These are phyloP conservation scores for Saccostrea cuccullata DNA, from an alignment of 1,140 invertebrate genomes.

Conservation along the genomic window DNA sequence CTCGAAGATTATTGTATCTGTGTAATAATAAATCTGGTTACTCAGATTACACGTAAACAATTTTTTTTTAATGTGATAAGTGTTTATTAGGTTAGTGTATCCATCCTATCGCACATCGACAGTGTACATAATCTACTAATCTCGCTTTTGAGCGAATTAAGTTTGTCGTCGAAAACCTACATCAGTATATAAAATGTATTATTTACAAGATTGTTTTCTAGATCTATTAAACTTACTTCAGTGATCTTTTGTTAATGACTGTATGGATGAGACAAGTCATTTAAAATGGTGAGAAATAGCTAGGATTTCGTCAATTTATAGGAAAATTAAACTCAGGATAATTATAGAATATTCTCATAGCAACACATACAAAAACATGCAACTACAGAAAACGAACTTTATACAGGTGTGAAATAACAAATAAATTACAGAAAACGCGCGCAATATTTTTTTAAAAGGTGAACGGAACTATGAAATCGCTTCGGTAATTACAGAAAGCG, in stretches of 20 bases:
- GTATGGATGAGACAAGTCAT: conserved; percentile 37
- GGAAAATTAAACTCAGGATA: conserved; percentile 30
- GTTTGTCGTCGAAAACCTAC: conserved; percentile 25
- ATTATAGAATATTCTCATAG: conserved; percentile 23
- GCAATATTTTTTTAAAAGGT: neutral
- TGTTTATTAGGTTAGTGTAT: conserved; percentile 24
- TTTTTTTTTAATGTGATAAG: conserved; percentile 33
- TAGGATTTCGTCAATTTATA: conserved; percentile 40
- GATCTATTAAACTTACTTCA: conserved; percentile 19
- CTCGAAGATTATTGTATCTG: conserved; percentile 13
- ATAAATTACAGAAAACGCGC: conserved; percentile 11
- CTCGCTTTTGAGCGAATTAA: conserved; percentile 35
- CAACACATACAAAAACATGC: conserved; percentile 21
- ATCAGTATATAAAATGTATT: conserved; percentile 31
- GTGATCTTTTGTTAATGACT: conserved; percentile 39
- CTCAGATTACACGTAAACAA: neutral
- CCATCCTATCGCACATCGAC: conserved; percentile 23
- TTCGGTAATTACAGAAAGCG: conserved; percentile 38
- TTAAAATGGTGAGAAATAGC: conserved; percentile 39
- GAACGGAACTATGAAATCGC: conserved; percentile 4
- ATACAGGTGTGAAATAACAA: neutral
- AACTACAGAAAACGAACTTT: neutral
- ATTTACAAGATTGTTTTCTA: conserved; percentile 17
- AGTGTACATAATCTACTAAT: conserved; percentile 43
- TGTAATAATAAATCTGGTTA: conserved; percentile 17